Base-by-base conservation (phyloP, 2,888 invertebrate species). In the Coronaproctus castanopsis region DNA sequence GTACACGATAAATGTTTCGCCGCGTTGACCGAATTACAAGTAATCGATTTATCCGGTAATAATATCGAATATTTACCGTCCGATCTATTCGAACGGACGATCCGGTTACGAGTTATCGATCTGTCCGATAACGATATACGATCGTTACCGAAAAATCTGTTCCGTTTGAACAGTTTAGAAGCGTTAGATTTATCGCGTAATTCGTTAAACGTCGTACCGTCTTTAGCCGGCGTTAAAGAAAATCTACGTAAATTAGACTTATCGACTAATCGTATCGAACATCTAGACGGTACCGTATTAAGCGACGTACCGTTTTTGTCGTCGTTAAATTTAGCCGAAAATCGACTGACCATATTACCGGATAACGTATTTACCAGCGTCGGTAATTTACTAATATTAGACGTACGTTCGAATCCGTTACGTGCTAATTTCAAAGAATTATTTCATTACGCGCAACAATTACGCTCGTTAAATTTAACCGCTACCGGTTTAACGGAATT, bases 361-460 rank as follows among this genome's bases (percentile, higher is more conserved):
- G 90, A 90, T 73, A 89, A 88, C 70, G 87, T 88, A 21, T 90
- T 91, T 71, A 84, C 84, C 22, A 85, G 86, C 68, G 77, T 90
- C 58, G 82, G 83, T 53, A 82, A 83, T 65, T 74, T 89, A 63
- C 80, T 89, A 65, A 80, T 81, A 67, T 75, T 91, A 67, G 87
- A 90, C 73, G 75, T 91, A 56, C 84, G 87, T 65, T 80, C 79
- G 65, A 90, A 90, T 74, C 79, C 81, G 48, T 75, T 90, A 63
- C 82, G 87, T 66, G 86, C 89, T 63, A 87, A 87, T 74, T 82
- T 87, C 70, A 87, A 87, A 69, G 88, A 90, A 72, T 77, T 90
- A 57, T 87, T 90, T 70, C 84, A 89, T 70, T 87, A 88, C 72
- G 80, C 88, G 57, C 87, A 86, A 58, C 83, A 84, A 68, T 77